Base-by-base conservation (phyloP, 2,113 vertebrate genomes). In the Ondatra zibethicus region DNA sequence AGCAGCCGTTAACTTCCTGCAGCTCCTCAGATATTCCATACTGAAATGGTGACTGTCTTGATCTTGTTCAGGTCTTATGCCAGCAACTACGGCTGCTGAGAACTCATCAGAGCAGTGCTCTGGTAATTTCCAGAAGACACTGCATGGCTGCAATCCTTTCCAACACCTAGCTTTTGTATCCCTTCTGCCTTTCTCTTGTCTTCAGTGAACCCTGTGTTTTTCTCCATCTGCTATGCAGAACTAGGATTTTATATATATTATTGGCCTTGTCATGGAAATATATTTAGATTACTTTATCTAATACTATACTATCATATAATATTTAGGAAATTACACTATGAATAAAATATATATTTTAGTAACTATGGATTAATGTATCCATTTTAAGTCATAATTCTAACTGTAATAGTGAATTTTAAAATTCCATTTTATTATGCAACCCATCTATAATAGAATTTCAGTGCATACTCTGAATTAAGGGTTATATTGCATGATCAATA, bases 341-440 rank as follows among this genome's bases (percentile, higher is more conserved):
- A 89, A 72, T 82, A 78, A 25, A 95, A 75, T 52, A 93, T 42
- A 27, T 42, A 61, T 76, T 76, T 1, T 63, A 93, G 82, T 76
- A 81, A 2, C 19, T 96, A 52, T 75, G 2, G 45, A 89, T 76
- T 47, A 65, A 70, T 75, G 1, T 39, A 70, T 45, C 8, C 2
- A 33, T 61, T 92, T 96, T 91, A 66, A 88, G 61, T 94, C 36
- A 73, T 66, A 88, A 94, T 92, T 84, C 1, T 23, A 65, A 63
- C 42, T 68, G 14, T 58, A 66, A 95, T 77, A 39, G 80, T 81
- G 16, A 82, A 82, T 23, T 82, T 85, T 13, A 91, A 80, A 52
- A 66, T 66, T 66, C 16, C 72, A 45, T 72, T 94, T 84, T 73
- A 63, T 85, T 73, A 73, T 88, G 84, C 66, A 25, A 13, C 39